Conservation (phyloP, 2,797 vertebrate species). For the Halcyon leucocephala region DNA sequence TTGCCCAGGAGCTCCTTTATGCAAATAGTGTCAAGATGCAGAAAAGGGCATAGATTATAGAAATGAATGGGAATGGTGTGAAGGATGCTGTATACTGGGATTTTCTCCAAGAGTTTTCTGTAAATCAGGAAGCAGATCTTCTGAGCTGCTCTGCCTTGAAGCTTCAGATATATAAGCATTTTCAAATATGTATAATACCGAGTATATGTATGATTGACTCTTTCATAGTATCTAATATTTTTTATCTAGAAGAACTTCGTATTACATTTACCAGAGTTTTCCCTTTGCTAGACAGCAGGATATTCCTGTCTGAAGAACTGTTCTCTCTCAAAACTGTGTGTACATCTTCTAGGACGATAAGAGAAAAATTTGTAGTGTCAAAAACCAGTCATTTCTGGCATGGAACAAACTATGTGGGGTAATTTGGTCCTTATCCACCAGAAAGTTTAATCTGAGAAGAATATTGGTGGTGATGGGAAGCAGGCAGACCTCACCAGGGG, state of each 20-base stretch:
- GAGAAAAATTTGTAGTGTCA: not conserved
- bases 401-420: not conserved
- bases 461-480: not conserved
- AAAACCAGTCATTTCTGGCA: not conserved
- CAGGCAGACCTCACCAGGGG: not conserved
- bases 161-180: not conserved
- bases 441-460: not conserved
- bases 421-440: not conserved
- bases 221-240: not conserved
- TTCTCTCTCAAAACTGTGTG: not conserved
- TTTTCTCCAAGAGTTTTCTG: not conserved
- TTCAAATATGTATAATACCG: not conserved
- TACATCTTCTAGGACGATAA: not conserved
- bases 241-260: not conserved
- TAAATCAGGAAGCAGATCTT: not conserved
- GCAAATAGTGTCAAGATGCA: not conserved
- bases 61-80: not conserved
- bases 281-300: not conserved
- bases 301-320: not conserved
- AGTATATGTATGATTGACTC: not conserved
- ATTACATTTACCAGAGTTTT: not conserved
- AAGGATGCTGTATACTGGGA: not conserved
- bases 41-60: not conserved
- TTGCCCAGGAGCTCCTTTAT: not conserved
- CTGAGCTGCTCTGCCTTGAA: not conserved